These are phyloP conservation scores for Odontomachus brunneus DNA, from an alignment of 1,140 invertebrate species.

Conservation along the genomic window DNA sequence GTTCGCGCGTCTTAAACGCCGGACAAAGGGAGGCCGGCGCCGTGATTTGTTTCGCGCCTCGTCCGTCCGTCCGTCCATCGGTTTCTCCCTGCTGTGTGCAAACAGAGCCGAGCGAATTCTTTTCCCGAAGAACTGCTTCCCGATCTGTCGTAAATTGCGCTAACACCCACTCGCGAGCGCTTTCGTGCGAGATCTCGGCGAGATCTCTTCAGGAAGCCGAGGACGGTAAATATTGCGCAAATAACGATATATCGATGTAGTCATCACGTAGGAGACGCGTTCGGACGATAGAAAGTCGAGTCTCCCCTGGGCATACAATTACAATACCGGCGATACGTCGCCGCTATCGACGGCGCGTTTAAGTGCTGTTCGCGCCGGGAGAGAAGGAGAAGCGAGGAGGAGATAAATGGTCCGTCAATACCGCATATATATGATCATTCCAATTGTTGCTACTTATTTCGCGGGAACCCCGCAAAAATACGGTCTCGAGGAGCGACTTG, in stretches of 20 bases:
- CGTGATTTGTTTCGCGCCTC: slow-evolving; percentile 30
- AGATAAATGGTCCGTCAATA: slow-evolving; percentile 22
- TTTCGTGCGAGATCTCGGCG: neutral
- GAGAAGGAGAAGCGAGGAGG: slow-evolving; percentile 9
- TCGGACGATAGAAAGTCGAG: slow-evolving; percentile 61
- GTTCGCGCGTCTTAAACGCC: slow-evolving; percentile 26
- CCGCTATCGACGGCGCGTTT: slow-evolving; percentile 14
- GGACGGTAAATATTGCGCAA: slow-evolving; percentile 63
- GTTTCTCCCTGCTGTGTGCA: slow-evolving; percentile 32
- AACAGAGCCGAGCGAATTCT: slow-evolving; percentile 8
- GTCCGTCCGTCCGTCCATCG: neutral
- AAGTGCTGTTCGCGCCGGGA: neutral
- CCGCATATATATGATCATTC: slow-evolving; percentile 24
- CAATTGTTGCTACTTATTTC: slow-evolving; percentile 56
- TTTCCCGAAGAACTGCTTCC: slow-evolving; percentile 29
- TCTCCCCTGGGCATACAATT: slow-evolving; percentile 52
- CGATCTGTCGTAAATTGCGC: slow-evolving; percentile 48
- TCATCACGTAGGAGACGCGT: slow-evolving; percentile 51
- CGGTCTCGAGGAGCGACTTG: slow-evolving; percentile 2
- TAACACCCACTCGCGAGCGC: slow-evolving; percentile 37
- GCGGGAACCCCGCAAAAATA: slow-evolving; percentile 26
- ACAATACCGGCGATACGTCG: slow-evolving; percentile 47
- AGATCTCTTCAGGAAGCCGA: slow-evolving; percentile 54
- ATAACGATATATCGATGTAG: slow-evolving; percentile 50
- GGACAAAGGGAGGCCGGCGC: neutral